Percentiles rank a stretch among this genome's conserved stretches.
These are phyloP conservation scores for Agrotis segetum DNA, from an alignment of 2,888 invertebrate species.

Conservation along the genomic window DNA sequence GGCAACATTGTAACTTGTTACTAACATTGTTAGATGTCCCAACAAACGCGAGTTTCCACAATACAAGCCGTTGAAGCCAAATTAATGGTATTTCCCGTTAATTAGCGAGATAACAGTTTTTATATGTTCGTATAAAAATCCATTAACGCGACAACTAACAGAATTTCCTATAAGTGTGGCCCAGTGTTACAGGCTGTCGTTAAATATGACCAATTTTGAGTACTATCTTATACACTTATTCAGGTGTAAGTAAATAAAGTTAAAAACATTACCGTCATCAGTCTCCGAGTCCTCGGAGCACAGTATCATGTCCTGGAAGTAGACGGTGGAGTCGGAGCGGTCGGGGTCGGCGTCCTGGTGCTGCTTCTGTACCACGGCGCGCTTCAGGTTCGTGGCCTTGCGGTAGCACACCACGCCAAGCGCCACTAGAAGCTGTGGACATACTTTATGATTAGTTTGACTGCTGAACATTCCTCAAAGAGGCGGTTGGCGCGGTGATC, in stretches of 20 bases:
- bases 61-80: too few relatives aligned
- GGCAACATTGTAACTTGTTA: background rate
- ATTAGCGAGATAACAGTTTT: too few relatives aligned
- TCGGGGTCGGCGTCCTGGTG: conserved; percentile 95
- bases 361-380: conserved; percentile 94
- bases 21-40: background rate
- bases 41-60: background rate
- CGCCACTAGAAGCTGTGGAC: conserved; percentile 94
- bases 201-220: too few relatives aligned
- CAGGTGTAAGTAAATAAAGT: background rate
- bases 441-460: conserved; percentile 62
- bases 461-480: background rate
- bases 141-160: too few relatives aligned
- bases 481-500: too few relatives aligned
- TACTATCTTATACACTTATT: too few relatives aligned
- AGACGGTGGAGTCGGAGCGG: conserved; percentile 98
- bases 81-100: too few relatives aligned
- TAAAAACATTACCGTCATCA: conserved; percentile 93
- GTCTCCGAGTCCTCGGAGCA: conserved; percentile 97
- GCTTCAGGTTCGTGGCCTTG: conserved; percentile 96
- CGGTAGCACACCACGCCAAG: conserved; percentile 97
- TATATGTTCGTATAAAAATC: too few relatives aligned
- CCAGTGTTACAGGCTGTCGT: too few relatives aligned
- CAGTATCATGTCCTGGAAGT: conserved; percentile 98
- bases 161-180: too few relatives aligned